Base-by-base conservation (phyloP, 2,113 vertebrate genomes). In the Spea multiplicata region DNA sequence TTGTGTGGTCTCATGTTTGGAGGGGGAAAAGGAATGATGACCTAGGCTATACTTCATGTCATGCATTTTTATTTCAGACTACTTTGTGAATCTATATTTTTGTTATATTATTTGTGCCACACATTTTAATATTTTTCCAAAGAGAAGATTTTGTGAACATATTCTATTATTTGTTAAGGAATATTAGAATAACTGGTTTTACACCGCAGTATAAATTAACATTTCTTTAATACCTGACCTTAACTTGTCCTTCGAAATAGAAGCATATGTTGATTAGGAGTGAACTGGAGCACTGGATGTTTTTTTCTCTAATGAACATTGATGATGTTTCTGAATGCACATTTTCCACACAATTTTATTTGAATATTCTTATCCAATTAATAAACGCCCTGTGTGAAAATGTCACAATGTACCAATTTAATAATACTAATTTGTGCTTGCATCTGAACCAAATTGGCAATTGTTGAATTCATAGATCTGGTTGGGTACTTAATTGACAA, bases 351-450 rank as follows among this genome's bases (percentile, higher is more conserved):
- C 55, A 59, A 59, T 59, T 59, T 59, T 59, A 59, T 59, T 8
- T 59, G 8, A 59, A 4, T 12, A 59, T 13, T 59, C 10, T 59
- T 5, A 59, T 59, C 55, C 55, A 59, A 59, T 59, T 59, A 59
- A 13, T 13, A 12, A 59, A 9, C 14, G 12, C 55, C 14, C 55
- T 59, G 55, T 12, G 55, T 59, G 55, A 59, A 59, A 59, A 59
- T 59, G 55, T 59, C 55, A 59, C 55, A 59, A 4, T 59, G 55
- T 59, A 59, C 55, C 55, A 59, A 59, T 59, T 59, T 59, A 59
- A 59, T 59, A 13, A 13, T 12, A 59, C 55, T 59, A 59, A 59
- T 59, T 59, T 59, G 55, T 59, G 55, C 55, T 59, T 59, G 55
- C 10, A 9, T 59, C 4, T 59, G 14, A 59, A 9, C 10, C 12